Evolutionary conservation across 2,797 vertebrate genomes (phyloP).

Genomic region (Babyrousa celebensis): DNA sequence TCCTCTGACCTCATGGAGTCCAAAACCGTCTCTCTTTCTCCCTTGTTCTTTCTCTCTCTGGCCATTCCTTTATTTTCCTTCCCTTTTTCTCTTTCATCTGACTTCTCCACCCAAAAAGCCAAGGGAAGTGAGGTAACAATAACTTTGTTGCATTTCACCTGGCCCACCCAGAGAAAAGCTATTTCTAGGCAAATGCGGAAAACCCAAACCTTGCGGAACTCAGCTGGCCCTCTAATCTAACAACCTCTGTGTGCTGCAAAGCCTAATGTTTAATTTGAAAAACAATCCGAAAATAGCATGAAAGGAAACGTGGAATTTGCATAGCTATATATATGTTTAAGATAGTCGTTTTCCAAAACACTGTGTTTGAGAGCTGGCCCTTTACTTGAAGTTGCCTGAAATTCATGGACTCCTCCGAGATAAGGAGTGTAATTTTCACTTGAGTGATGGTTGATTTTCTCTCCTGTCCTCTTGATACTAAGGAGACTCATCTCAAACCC

Average conservation of each 20-base stretch:
- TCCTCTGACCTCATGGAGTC: slow-evolving; percentile 10
- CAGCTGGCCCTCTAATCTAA: slow-evolving; percentile 90
- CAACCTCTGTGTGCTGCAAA: slow-evolving; percentile 85
- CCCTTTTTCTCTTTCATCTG: slow-evolving; percentile 81
- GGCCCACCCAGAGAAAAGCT: slow-evolving; percentile 91
- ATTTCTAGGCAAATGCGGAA: slow-evolving; percentile 89
- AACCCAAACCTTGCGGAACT: slow-evolving; percentile 87
- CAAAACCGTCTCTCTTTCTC: slow-evolving; percentile 14
- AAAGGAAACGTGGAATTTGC: slow-evolving; percentile 91
- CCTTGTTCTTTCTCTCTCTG: slow-evolving; percentile 41
- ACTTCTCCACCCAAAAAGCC: slow-evolving; percentile 81
- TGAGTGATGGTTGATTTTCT: slow-evolving; percentile 79
- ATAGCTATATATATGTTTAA: slow-evolving; percentile 90
- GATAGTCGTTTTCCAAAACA: slow-evolving; percentile 89
- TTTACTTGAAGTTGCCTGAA: slow-evolving; percentile 86
- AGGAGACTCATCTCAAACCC: slow-evolving; percentile 65
- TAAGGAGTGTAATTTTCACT: slow-evolving; percentile 89
- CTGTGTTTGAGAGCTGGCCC: slow-evolving; percentile 87
- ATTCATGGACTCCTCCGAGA: slow-evolving; percentile 84
- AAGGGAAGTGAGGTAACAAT: slow-evolving; percentile 84
- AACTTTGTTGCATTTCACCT: slow-evolving; percentile 89
- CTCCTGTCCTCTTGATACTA: slow-evolving; percentile 77
- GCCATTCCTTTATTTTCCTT: slow-evolving; percentile 55
- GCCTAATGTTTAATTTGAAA: slow-evolving; percentile 90
- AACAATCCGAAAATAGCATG: slow-evolving; percentile 91